phyloP scores from a whole-genome alignment of 2,888 invertebrate species.

The Lamellibrachia satsuma region DNA sequence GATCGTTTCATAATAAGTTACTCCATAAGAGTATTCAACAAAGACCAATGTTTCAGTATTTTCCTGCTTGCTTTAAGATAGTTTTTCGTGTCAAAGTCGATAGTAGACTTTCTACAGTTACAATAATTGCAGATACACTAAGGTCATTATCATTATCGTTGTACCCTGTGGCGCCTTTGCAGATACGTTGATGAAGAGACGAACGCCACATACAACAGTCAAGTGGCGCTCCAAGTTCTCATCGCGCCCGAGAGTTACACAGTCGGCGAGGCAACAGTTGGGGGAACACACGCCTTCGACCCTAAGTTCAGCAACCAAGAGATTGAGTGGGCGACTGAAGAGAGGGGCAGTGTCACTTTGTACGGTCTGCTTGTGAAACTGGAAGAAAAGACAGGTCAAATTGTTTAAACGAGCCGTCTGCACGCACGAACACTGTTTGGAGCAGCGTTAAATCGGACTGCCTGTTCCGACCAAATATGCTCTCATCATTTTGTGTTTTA shows the following conservation, averaged over 20 bases:
- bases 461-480: neutral
- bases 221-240: conserved; percentile 6
- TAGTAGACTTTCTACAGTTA: too few species aligned
- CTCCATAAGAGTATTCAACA: too few species aligned
- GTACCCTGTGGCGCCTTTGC: neutral
- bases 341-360: neutral
- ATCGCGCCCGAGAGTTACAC: conserved; percentile 18
- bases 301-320: conserved; percentile 19
- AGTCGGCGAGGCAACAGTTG: conserved; percentile 14
- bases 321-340: conserved; percentile 20
- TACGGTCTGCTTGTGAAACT: conserved; percentile 22
- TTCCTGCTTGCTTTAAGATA: too few species aligned
- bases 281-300: neutral
- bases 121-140: too few species aligned
- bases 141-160: too few species aligned
- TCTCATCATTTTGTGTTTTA: neutral
- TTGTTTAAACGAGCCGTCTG: neutral
- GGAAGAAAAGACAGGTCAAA: neutral
- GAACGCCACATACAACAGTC: neutral
- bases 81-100: too few species aligned
- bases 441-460: neutral
- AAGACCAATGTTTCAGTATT: too few species aligned
- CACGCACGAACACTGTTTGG: neutral
- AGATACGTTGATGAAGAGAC: neutral
- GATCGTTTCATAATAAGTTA: too few species aligned